Evolutionary conservation across 1,140 invertebrate genomes (phyloP), one percentile per base, ranked within the genome.

Genomic region (Lepidurus packardi): DNA sequence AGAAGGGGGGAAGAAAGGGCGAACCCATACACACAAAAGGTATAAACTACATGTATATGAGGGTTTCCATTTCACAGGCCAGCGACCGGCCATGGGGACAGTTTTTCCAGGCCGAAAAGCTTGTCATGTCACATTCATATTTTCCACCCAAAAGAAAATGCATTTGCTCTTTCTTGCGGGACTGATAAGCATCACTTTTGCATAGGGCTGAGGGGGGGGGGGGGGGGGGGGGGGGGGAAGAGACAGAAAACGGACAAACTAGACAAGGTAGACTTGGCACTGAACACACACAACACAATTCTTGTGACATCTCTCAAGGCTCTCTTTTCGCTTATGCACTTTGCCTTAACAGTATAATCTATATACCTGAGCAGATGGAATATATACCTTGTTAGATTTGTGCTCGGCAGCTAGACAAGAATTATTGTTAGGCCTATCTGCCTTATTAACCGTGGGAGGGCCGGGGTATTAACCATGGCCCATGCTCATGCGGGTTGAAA

Each of bases 41-140:
- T 65, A 21, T 65, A 21, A 21, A 13, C 16, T 65, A 21, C 21
- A n/a, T 21, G 5, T 65, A 9, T 65, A 65, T 21, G 53, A 21
- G 53, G 53, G 53, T 65, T 34, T 65, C 53, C 53, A 65, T 65
- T 65, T 65, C 53, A 65, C 53, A 65, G 53, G 53, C 53, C 53
- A 65, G 53, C 53, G n/a, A 65, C 53, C 53, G 53, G 34, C 53
- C 53, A 65, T 65, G 21, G 53, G 53, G 53, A 65, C 53, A 65
- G 53, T 65, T 65, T 65, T 65, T 65, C 53, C 53, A 65, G 53
- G 53, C 53, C 53, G 53, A 65, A 65, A 65, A 65, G 53, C 53
- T 65, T 65, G 53, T 65, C 53, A 65, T 65, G 53, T 65, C 53
- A 65, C 53, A 65, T 65, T 65, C 9, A 65, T 65, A 65, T 65